phyloP scores from a whole-genome alignment of 2,797 vertebrate species.

The Myioborus melanocephalus region DNA sequence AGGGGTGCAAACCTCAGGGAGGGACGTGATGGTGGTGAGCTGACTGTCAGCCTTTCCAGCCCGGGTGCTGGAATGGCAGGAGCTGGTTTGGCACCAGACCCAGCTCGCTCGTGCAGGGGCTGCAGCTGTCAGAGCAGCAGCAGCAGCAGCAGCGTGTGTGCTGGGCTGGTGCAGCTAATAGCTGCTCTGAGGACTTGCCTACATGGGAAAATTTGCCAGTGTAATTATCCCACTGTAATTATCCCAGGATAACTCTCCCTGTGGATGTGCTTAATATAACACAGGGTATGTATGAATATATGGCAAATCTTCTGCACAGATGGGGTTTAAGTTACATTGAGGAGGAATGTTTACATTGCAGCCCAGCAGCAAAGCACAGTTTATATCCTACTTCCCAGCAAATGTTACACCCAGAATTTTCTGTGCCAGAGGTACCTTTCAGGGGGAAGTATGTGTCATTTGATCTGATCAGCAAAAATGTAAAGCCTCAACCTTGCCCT shows the following conservation, averaged over 20 bases:
- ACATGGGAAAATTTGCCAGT: not conserved
- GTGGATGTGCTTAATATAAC: not conserved
- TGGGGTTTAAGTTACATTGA: not conserved
- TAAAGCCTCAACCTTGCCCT: not conserved
- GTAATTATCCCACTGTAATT: slow-evolving; percentile 8
- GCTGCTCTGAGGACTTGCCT: slow-evolving; percentile 18
- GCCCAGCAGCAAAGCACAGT: not conserved
- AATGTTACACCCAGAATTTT: not conserved
- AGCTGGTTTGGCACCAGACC: not conserved
- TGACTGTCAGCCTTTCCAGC: not conserved
- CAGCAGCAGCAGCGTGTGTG: not conserved
- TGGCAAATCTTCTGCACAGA: not conserved
- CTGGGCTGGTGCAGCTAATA: not conserved
- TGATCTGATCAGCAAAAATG: not conserved
- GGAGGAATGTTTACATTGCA: slow-evolving; percentile 3
- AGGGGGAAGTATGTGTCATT: not conserved
- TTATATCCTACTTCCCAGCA: not conserved
- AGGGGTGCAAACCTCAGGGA: not conserved
- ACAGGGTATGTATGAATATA: not conserved
- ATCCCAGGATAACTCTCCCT: slow-evolving; percentile 16
- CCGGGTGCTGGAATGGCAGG: not conserved
- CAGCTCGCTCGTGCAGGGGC: accelerated
- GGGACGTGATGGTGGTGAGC: not conserved
- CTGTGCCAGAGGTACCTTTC: not conserved
- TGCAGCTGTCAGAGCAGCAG: not conserved